phyloP scores from a whole-genome alignment of 1,140 invertebrate species.

The Ceratosolen solmsi region DNA sequence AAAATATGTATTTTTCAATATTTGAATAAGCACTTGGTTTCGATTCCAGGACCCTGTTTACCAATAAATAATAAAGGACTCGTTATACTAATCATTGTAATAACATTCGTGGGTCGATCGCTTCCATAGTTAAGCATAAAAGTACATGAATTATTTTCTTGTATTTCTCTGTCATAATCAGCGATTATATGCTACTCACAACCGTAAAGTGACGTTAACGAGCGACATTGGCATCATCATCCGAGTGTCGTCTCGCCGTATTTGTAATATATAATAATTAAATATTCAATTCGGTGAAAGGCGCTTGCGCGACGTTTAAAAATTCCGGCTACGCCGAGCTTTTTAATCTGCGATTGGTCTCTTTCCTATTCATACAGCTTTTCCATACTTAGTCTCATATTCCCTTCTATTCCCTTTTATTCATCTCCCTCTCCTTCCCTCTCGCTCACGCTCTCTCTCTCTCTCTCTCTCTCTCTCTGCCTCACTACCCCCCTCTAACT shows the following conservation, averaged over 20 bases:
- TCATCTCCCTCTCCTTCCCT: not conserved
- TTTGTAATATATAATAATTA: slow-evolving; percentile 35
- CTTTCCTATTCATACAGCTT: not conserved
- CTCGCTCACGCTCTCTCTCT: not conserved
- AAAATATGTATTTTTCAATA: slow-evolving; percentile 3
- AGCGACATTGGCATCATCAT: slow-evolving; percentile 13
- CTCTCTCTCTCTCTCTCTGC: not conserved
- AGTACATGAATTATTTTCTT: slow-evolving; percentile 29
- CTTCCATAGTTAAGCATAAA: slow-evolving; percentile 17
- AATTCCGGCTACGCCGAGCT: slow-evolving; percentile 1
- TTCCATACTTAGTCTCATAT: not conserved
- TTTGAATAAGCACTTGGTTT: not conserved
- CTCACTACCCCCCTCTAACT: not conserved
- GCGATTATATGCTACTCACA: slow-evolving; percentile 51
- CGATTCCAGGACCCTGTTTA: slow-evolving; percentile 15
- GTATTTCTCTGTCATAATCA: slow-evolving; percentile 23
- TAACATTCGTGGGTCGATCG: not conserved
- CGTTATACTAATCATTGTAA: not conserved
- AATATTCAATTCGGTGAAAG: slow-evolving; percentile 37
- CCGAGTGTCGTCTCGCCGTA: slow-evolving; percentile 1
- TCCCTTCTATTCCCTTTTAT: not conserved
- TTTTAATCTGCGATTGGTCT: slow-evolving; percentile 36
- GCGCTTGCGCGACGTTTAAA: slow-evolving; percentile 3
- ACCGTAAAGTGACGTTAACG: slow-evolving; percentile 50
- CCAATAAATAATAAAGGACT: not conserved